Base-by-base conservation (phyloP, 2,888 invertebrate genomes). In the Aporophyla lueneburgensis region DNA sequence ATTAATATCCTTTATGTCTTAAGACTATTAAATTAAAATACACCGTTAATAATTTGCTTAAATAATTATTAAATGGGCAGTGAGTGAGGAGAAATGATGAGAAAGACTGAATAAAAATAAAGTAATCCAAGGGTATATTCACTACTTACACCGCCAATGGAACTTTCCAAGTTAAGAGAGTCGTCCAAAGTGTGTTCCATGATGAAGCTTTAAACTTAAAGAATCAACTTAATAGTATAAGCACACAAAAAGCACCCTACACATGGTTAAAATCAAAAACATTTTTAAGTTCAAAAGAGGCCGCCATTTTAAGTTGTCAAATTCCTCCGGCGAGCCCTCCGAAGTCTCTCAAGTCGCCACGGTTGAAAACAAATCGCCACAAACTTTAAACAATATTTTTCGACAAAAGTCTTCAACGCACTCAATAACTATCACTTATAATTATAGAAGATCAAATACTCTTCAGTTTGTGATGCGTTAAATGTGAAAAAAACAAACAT, bases 291-390 rank as follows among this genome's bases (percentile, higher is more conserved):
- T 97, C 91, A 96, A 97, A 97, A 92, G 96, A 93, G 94, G 95
- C 97, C 97, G 97, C 97, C 96, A 97, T 97, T 96, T 95, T 96
- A 95, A 88, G 92, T 92, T 96, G 96, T 96, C 96, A 96, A 96
- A 95, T 90, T 87, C 82, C 86, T 85, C 89, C 90, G 91, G 90
- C 90, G 81, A 84, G 81, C 81, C 58, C 74, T 63, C 74, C 89
- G 90, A 92, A 92, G 92, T 91, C 87, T 89, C 91, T 91, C 87
- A 88, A 89, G 90, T 93, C 92, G 94, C 95, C 96, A 96, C 96
- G 93, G 96, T 96, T 96, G 91, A 95, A 96, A 95, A 96, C 96
- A 96, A 96, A 96, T 94, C 92, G 73, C 84, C 86, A 80, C 77
- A 79, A 84, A 80, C 66, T 74, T 74, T 76, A 49, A 81, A 82